phyloP scores from a whole-genome alignment of 2,113 vertebrate genomes.

The Oreochromis aureus region DNA sequence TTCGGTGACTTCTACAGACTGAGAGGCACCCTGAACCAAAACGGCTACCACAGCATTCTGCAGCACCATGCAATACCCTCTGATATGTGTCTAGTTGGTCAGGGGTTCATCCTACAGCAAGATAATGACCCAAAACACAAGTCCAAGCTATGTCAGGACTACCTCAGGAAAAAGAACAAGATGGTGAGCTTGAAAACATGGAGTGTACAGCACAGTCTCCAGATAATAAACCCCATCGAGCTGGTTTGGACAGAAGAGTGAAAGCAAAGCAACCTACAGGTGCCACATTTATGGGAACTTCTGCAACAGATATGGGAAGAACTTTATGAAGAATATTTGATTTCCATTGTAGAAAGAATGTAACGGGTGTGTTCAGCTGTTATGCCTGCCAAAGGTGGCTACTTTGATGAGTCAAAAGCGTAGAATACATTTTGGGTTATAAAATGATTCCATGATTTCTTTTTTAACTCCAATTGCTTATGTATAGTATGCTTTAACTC shows the following conservation, averaged over 20 bases:
- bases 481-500: background rate
- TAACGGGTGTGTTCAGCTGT: no score
- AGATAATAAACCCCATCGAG: background rate
- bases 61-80: background rate
- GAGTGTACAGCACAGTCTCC: background rate
- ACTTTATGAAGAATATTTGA: no score
- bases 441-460: background rate
- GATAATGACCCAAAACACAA: background rate
- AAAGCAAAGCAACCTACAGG: background rate
- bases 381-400: no score
- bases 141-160: background rate
- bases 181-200: background rate
- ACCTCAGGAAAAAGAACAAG: background rate
- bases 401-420: background rate
- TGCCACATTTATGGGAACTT: background rate
- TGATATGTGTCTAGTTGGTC: background rate
- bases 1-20: fast-evolving
- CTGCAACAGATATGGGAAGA: no score
- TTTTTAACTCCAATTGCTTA: no score
- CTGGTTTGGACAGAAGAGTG: background rate
- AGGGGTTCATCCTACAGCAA: background rate
- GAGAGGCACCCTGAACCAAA: background rate
- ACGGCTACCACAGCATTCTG: background rate
- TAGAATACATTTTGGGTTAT: background rate
- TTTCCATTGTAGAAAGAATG: no score